Conservation (phyloP, 2,797 vertebrate genomes). For the Ptychadena robeensis region DNA sequence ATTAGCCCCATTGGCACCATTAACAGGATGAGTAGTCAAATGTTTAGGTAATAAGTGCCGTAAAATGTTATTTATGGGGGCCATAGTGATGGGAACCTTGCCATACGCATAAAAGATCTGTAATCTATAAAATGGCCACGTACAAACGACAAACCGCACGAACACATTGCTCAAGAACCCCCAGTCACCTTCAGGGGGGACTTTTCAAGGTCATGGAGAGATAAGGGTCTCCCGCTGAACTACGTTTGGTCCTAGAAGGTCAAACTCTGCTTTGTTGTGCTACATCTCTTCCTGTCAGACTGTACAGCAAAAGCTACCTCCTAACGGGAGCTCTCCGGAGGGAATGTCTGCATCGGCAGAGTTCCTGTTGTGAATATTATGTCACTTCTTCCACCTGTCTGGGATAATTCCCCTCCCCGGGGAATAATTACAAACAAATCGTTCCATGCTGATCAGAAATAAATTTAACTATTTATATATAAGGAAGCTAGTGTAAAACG, state of each 20-base stretch:
- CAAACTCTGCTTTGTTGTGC: no score
- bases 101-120: not conserved
- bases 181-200: conserved; percentile 66
- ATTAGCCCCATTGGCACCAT: not conserved
- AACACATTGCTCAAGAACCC: conserved; percentile 87
- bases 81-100: not conserved
- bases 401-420: not conserved
- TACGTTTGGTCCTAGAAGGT: not conserved
- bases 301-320: no score
- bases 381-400: not conserved
- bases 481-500: not conserved
- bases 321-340: not conserved
- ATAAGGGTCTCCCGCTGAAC: not conserved
- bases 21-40: not conserved
- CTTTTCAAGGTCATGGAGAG: not conserved
- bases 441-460: not conserved
- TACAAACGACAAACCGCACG: conserved; percentile 92
- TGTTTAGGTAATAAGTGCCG: not conserved
- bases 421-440: not conserved
- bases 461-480: not conserved
- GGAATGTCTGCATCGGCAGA: not conserved
- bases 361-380: no score
- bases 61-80: not conserved
- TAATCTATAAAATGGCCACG: conserved; percentile 94
- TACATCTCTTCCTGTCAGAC: not conserved